phyloP scores from a whole-genome alignment of 2,797 vertebrate genomes.

The Menidia menidia region DNA sequence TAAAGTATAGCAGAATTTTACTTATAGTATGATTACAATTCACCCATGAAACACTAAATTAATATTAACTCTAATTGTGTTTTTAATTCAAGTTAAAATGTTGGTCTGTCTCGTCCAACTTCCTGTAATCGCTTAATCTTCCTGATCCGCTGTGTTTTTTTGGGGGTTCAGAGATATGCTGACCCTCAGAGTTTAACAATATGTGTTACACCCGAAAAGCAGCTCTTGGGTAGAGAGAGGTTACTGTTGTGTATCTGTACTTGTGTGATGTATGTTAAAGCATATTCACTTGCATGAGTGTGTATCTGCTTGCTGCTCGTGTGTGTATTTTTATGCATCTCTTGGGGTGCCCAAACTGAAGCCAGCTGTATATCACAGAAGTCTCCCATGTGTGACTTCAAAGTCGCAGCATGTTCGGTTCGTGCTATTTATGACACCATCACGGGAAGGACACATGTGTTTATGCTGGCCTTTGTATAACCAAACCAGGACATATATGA shows the following conservation, averaged over 20 bases:
- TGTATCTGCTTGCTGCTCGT: constrained; percentile 2
- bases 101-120: not conserved
- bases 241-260: constrained; percentile 52
- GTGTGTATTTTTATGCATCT: constrained; percentile 74
- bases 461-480: constrained; percentile 71
- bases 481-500: constrained; percentile 66
- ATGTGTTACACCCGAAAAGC: constrained; percentile 66
- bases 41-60: constrained; percentile 1
- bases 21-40: not conserved
- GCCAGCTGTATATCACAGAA: constrained; percentile 77
- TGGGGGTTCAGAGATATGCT: constrained; percentile 46
- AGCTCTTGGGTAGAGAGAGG: constrained; percentile 60
- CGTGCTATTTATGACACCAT: constrained; percentile 80
- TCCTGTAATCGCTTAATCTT: not conserved
- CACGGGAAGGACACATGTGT: constrained; percentile 76
- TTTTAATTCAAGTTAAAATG: constrained; percentile 14
- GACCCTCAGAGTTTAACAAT: constrained; percentile 63
- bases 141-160: constrained; percentile 34
- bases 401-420: constrained; percentile 69
- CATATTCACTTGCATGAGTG: constrained; percentile 47
- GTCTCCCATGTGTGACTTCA: constrained; percentile 78
- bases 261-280: constrained; percentile 51
- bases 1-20: too few species aligned
- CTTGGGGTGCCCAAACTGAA: constrained; percentile 70
- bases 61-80: not conserved